These are phyloP conservation scores for Andrena trimmerana DNA, from an alignment of 2,888 invertebrate species.

Conservation along the genomic window DNA sequence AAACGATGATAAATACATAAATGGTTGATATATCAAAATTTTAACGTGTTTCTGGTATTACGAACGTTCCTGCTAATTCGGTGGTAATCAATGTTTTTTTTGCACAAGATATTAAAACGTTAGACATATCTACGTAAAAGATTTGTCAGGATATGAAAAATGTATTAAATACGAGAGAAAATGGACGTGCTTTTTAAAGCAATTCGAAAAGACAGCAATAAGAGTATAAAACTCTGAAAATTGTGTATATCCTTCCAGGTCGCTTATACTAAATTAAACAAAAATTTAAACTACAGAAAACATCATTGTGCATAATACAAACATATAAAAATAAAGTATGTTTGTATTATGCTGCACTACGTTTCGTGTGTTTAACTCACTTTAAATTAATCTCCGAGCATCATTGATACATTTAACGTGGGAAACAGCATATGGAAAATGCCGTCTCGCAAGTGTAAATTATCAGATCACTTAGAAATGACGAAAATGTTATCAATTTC, in stretches of 20 bases:
- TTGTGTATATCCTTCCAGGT: slow-evolving; percentile 14
- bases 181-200: slow-evolving; percentile 15
- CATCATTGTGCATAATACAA: slow-evolving; percentile 26
- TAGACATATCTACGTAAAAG: neutral
- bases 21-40: slow-evolving; percentile 8
- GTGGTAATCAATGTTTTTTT: slow-evolving; percentile 2
- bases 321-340: slow-evolving; percentile 39
- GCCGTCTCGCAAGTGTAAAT: slow-evolving; percentile 4
- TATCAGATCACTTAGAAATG: slow-evolving; percentile 9
- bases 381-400: neutral
- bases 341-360: slow-evolving; percentile 28
- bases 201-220: slow-evolving; percentile 26
- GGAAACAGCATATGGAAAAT: neutral
- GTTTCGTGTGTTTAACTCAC: slow-evolving; percentile 31
- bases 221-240: slow-evolving; percentile 31
- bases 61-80: slow-evolving; percentile 7
- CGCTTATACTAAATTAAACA: slow-evolving; percentile 1
- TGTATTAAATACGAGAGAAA: slow-evolving; percentile 3
- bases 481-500: slow-evolving; percentile 23
- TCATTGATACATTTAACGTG: neutral
- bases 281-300: slow-evolving; percentile 43
- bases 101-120: slow-evolving; percentile 40
- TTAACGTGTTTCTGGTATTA: slow-evolving; percentile 1
- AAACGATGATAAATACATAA: slow-evolving; percentile 16
- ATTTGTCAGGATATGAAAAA: slow-evolving; percentile 13